Evolutionary conservation across 2,113 vertebrate genomes (phyloP).

Genomic region (Calonectris borealis): DNA sequence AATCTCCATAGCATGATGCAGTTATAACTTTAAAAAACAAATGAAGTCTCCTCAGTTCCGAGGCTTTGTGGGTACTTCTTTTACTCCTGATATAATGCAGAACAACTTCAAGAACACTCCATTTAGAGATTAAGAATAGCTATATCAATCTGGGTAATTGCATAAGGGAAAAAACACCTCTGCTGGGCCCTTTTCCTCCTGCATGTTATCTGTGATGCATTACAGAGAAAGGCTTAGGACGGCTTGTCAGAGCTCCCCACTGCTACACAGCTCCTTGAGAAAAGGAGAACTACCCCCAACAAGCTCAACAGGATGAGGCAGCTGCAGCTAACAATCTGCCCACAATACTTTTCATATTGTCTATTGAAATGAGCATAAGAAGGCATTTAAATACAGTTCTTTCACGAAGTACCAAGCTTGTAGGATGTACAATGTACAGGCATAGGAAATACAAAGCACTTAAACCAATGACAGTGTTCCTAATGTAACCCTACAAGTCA

Average conservation of each 20-base stretch:
- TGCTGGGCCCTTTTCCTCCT: background rate
- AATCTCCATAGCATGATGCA: background rate
- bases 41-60: background rate
- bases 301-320: background rate
- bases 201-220: too few species aligned
- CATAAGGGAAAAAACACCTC: background rate
- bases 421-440: background rate
- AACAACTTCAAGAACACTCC: background rate
- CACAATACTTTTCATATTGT: background rate
- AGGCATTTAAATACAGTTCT: background rate
- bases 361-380: background rate
- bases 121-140: background rate
- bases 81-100: background rate
- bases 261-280: background rate
- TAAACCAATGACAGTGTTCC: background rate
- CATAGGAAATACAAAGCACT: background rate
- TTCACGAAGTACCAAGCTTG: background rate
- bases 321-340: background rate
- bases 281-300: background rate
- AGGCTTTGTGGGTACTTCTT: background rate
- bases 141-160: background rate
- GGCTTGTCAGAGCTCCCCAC: background rate
- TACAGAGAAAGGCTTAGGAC: background rate
- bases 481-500: background rate
- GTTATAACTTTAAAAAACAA: background rate